These are phyloP conservation scores for Amphiduros pacificus DNA, from an alignment of 2,888 invertebrate species.

Conservation along the genomic window DNA sequence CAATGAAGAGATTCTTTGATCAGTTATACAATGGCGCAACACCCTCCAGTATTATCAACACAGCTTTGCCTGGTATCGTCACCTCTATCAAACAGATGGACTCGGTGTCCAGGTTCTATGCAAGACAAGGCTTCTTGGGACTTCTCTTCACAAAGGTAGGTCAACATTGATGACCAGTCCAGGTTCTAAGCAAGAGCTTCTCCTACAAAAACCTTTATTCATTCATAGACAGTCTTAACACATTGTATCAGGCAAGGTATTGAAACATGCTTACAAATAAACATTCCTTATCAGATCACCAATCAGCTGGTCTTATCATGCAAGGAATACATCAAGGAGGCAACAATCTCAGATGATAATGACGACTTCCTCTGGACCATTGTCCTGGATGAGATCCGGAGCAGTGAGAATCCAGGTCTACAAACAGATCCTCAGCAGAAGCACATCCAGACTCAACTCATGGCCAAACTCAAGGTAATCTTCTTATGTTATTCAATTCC, in stretches of 20 bases:
- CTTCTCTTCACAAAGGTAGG: slow-evolving; percentile 55
- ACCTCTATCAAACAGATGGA: slow-evolving; percentile 58
- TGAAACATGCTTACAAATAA: background rate
- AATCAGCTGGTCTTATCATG: slow-evolving; percentile 58
- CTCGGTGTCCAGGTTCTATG: slow-evolving; percentile 57
- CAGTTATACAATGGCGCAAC: slow-evolving; percentile 52
- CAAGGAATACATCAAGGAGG: slow-evolving; percentile 54
- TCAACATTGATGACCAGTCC: too few species aligned
- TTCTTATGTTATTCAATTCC: too few species aligned
- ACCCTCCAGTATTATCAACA: slow-evolving; percentile 51
- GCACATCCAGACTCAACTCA: slow-evolving; percentile 43
- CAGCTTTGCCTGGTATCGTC: slow-evolving; percentile 54
- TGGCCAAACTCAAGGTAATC: slow-evolving; percentile 45
- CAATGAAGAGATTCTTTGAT: slow-evolving; percentile 53
- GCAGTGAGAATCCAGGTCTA: too few species aligned
- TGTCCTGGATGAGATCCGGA: slow-evolving; percentile 49
- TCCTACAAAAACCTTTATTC: too few species aligned
- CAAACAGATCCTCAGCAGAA: slow-evolving; percentile 16
- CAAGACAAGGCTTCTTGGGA: slow-evolving; percentile 56
- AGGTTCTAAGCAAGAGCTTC: too few species aligned
- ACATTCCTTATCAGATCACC: slow-evolving; percentile 42
- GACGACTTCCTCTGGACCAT: slow-evolving; percentile 49
- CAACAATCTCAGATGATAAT: slow-evolving; percentile 45
- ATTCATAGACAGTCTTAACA: too few species aligned
- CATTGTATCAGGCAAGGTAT: too few species aligned